These are phyloP conservation scores for Oreamnos americanus DNA, from an alignment of 2,113 vertebrate genomes.

Conservation along the genomic window DNA sequence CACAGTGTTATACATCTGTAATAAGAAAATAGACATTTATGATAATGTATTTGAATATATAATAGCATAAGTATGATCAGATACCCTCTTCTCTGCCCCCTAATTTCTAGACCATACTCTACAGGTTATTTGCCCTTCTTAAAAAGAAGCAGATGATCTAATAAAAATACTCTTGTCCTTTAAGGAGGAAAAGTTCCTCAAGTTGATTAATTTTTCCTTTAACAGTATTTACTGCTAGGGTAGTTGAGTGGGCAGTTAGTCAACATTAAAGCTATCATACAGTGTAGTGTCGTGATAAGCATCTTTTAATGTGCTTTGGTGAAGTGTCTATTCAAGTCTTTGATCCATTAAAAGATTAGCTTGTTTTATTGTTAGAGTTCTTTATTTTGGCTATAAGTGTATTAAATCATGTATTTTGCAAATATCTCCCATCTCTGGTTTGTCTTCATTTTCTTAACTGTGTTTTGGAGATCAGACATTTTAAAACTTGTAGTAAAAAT, in stretches of 20 bases:
- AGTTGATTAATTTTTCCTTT: neutral
- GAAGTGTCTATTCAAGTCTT: neutral
- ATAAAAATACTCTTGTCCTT: neutral
- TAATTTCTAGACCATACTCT: neutral
- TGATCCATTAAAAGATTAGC: neutral
- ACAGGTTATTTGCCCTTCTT: neutral
- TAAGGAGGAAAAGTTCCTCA: neutral
- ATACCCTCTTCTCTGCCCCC: neutral
- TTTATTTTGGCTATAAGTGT: neutral
- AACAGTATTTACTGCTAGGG: neutral
- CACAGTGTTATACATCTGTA: neutral
- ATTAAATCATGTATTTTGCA: neutral
- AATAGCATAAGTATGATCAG: neutral
- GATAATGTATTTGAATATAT: neutral
- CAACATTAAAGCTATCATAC: neutral
- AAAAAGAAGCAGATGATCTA: neutral
- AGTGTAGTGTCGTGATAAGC: neutral
- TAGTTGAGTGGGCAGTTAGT: neutral
- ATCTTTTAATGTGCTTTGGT: neutral
- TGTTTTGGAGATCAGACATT: neutral
- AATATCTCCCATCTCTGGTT: neutral
- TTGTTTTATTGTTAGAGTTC: neutral
- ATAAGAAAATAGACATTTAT: neutral
- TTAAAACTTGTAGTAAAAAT: neutral
- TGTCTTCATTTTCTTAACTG: neutral